phyloP scores from a whole-genome alignment of 2,113 vertebrate genomes.

The Rhinogobius similis region DNA sequence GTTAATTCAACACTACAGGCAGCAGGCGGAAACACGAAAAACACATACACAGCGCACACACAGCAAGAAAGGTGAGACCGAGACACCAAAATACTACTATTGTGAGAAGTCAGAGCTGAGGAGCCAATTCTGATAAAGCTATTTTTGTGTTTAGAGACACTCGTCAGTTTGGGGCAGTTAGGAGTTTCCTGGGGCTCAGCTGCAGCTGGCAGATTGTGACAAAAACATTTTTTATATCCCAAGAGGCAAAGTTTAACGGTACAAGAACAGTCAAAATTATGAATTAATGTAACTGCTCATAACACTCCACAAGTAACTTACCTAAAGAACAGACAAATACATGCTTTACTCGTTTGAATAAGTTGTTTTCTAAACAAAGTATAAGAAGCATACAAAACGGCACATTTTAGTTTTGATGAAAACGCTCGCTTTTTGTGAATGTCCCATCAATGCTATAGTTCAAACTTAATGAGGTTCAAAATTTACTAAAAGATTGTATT shows the following conservation, averaged over 20 bases:
- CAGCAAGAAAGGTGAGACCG: conserved; percentile 29
- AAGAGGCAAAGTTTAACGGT: conserved; percentile 16
- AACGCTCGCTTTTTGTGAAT: neutral
- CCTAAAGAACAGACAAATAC: too few relatives aligned
- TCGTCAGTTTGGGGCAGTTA: conserved; percentile 71
- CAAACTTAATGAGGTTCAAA: neutral
- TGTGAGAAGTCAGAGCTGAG: conserved; percentile 5
- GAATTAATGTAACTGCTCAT: neutral
- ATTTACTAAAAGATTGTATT: too few relatives aligned
- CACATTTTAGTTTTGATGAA: too few relatives aligned
- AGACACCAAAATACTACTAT: neutral
- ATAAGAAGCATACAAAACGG: neutral
- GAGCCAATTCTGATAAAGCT: conserved; percentile 60
- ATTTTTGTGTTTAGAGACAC: conserved; percentile 70
- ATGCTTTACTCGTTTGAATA: neutral
- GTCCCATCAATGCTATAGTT: neutral
- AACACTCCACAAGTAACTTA: neutral
- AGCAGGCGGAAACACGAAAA: neutral
- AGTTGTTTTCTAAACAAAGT: neutral
- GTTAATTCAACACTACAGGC: conserved; percentile 31
- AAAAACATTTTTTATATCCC: conserved; percentile 38
- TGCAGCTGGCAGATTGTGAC: conserved; percentile 70
- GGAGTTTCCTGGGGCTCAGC: conserved; percentile 78
- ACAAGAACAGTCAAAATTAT: neutral
- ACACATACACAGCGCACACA: neutral